Evolutionary conservation across 30 jellyfish, hydroid and myxozoan genomes (phyloP).

Genomic region (Aurelia sp.): DNA sequence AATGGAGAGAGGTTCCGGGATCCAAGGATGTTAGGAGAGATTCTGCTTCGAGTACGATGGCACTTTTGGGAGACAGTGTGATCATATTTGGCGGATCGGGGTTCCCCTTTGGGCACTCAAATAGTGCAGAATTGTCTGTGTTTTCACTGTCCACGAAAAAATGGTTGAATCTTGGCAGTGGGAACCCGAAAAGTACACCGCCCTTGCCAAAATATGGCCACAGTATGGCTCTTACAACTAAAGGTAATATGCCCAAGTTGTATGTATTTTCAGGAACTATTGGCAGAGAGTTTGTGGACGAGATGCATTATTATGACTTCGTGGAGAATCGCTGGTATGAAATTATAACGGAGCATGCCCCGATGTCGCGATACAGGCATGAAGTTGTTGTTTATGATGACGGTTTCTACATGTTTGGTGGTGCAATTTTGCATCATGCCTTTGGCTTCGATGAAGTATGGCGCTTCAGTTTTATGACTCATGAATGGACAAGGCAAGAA

Average conservation of each 20-base stretch:
- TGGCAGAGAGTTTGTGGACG: conserved; percentile 72
- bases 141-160: conserved; percentile 38
- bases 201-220: conserved; percentile 85
- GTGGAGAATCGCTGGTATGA: conserved; percentile 43
- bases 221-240: conserved; percentile 54
- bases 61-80: conserved; percentile 37
- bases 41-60: conserved; percentile 80
- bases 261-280: conserved; percentile 76
- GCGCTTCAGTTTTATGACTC: conserved; percentile 34
- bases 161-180: conserved; percentile 49
- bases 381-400: conserved; percentile 57
- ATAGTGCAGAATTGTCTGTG: conserved; percentile 44
- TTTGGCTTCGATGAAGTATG: conserved; percentile 57
- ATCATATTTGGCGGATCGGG: conserved; percentile 90
- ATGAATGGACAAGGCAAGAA: conserved; percentile 42
- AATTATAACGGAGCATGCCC: conserved; percentile 18
- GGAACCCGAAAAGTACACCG: not conserved
- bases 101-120: conserved; percentile 75
- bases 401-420: conserved; percentile 77
- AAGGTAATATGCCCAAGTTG: conserved; percentile 13
- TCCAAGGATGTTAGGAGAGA: conserved; percentile 38
- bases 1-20: conserved; percentile 74
- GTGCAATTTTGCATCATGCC: conserved; percentile 21
- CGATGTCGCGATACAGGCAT: conserved; percentile 80
- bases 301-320: conserved; percentile 64